phyloP scores from a whole-genome alignment of 2,888 invertebrate genomes.

The Archaeoteleia sp. region DNA sequence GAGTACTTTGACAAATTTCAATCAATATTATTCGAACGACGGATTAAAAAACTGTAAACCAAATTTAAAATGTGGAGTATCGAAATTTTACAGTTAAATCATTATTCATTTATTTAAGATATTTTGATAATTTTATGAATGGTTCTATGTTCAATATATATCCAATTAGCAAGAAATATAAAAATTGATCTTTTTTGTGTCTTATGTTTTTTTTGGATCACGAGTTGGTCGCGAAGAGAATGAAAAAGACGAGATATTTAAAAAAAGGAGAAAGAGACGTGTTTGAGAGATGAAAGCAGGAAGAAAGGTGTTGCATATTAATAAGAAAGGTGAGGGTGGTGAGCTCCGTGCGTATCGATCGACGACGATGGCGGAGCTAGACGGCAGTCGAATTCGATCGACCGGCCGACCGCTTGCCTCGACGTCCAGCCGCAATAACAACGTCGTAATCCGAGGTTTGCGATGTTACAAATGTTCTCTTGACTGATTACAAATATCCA shows the following conservation, averaged over 20 bases:
- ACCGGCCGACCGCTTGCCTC: constrained; percentile 10
- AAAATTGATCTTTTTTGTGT: too few species aligned
- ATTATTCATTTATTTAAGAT: too few species aligned
- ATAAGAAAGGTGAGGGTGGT: constrained; percentile 29
- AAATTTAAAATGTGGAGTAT: too few species aligned
- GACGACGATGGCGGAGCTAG: constrained; percentile 18
- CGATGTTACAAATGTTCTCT: background rate
- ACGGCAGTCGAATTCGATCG: constrained; percentile 26
- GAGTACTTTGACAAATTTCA: too few species aligned
- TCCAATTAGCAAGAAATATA: too few species aligned
- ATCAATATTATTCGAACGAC: constrained; percentile 15
- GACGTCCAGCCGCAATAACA: constrained; percentile 12
- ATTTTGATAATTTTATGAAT: too few species aligned
- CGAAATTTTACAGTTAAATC: too few species aligned
- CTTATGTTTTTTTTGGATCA: too few species aligned
- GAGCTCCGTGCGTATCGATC: constrained; percentile 40
- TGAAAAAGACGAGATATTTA: constrained; percentile 8
- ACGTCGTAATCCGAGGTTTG: constrained; percentile 11
- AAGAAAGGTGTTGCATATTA: constrained; percentile 33
- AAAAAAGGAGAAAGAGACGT: constrained; percentile 11
- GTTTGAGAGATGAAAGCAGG: constrained; percentile 17
- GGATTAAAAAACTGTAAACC: too few species aligned
- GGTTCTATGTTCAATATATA: too few species aligned
- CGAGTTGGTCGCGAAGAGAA: background rate
- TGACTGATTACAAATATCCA: too few species aligned